These are phyloP conservation scores for Alauda arvensis DNA, from an alignment of 2,797 vertebrate species.

Conservation along the genomic window DNA sequence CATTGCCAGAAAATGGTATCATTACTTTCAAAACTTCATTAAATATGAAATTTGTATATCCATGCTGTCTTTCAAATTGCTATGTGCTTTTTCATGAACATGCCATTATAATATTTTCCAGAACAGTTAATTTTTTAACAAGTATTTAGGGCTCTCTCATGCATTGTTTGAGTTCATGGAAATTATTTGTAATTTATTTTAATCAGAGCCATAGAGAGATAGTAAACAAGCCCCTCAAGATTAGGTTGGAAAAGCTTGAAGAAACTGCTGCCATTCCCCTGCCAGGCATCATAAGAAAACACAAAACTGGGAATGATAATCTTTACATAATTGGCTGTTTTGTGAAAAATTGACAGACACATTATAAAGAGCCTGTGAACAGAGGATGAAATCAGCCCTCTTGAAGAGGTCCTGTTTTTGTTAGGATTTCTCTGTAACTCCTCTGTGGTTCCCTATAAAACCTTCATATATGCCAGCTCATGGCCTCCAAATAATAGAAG, in stretches of 20 bases:
- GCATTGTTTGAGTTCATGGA: not conserved
- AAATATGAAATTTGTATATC: not conserved
- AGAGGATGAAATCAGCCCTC: not conserved
- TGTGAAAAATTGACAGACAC: not conserved
- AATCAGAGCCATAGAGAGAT: not conserved
- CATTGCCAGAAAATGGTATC: not conserved
- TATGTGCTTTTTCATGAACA: not conserved
- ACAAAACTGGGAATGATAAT: not conserved
- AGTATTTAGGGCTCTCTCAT: conserved; percentile 14
- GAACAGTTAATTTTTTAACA: conserved; percentile 5
- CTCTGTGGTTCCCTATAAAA: not conserved
- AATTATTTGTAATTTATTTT: conserved; percentile 41
- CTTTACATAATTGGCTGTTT: not conserved
- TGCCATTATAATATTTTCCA: not conserved
- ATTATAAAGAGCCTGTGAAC: not conserved
- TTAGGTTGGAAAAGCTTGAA: conserved; percentile 5
- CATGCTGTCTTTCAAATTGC: not conserved
- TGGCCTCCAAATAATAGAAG: not conserved
- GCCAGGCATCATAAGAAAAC: not conserved
- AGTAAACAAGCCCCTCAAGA: conserved; percentile 23
- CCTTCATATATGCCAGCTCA: not conserved
- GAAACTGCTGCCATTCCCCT: conserved; percentile 3
- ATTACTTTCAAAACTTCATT: conserved; percentile 14
- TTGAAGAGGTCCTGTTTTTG: not conserved
- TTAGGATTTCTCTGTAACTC: not conserved